These are phyloP conservation scores for Halcyon malimbica DNA, from an alignment of 2,113 vertebrate species.

Conservation along the genomic window DNA sequence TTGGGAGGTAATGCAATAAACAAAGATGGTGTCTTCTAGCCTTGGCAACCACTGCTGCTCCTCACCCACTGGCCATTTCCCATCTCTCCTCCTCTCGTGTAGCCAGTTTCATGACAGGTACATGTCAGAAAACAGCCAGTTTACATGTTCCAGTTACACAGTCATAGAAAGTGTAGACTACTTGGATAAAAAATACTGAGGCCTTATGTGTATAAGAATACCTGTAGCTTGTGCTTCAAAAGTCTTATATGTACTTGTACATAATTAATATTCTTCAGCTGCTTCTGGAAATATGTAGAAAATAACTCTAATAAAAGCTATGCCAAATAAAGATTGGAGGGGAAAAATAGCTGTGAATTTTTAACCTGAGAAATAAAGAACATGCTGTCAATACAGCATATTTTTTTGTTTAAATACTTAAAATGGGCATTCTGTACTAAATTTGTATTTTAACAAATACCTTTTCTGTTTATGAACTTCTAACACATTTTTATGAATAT, in stretches of 20 bases:
- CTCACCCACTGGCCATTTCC: background rate
- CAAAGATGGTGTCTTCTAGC: background rate
- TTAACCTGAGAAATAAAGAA: slow-evolving; percentile 44
- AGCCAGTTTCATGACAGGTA: background rate
- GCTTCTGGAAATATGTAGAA: background rate
- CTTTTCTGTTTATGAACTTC: background rate
- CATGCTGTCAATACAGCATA: background rate
- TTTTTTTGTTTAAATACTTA: slow-evolving; percentile 66
- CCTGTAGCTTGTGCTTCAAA: too few species aligned
- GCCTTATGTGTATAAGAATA: background rate
- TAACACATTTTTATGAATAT: background rate
- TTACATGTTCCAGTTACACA: background rate
- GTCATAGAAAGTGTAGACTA: background rate
- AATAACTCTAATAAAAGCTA: background rate
- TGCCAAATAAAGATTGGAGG: background rate
- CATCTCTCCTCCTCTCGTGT: background rate
- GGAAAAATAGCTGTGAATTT: slow-evolving; percentile 2
- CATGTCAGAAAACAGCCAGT: background rate
- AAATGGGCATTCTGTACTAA: background rate
- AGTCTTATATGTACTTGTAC: background rate
- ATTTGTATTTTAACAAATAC: background rate
- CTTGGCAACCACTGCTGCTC: background rate
- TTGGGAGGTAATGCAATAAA: background rate
- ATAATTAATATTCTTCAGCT: background rate
- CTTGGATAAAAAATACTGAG: background rate